phyloP scores from a whole-genome alignment of 2,888 invertebrate genomes.

The Plebejus anna region DNA sequence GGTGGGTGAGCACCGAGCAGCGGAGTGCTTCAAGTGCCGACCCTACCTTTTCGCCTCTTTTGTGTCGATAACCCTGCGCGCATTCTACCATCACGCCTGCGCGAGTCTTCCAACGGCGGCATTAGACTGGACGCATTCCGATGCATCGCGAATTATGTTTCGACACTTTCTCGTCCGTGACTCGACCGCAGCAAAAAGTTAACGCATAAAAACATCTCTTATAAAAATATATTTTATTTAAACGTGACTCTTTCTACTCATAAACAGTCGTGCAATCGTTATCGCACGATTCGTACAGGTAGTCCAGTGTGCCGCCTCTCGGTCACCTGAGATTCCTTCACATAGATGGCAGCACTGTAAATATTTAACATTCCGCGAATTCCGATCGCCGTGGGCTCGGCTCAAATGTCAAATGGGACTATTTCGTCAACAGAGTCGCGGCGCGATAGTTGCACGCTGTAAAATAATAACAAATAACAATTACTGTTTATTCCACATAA shows the following conservation, averaged over 20 bases:
- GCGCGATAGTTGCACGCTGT: constrained; percentile 78
- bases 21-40: constrained; percentile 44
- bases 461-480: constrained; percentile 74
- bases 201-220: constrained; percentile 13
- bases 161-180: constrained; percentile 47
- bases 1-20: constrained; percentile 46
- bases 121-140: constrained; percentile 67
- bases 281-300: constrained; percentile 35
- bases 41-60: constrained; percentile 61
- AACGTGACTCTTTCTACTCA: neutral
- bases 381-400: constrained; percentile 84
- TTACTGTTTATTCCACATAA: constrained; percentile 60
- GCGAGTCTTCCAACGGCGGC: constrained; percentile 61
- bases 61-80: constrained; percentile 76
- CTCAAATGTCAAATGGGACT: constrained; percentile 85
- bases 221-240: constrained; percentile 14
- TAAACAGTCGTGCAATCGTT: constrained; percentile 29
- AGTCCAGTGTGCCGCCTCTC: constrained; percentile 66
- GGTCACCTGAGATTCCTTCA: constrained; percentile 66
- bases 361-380: constrained; percentile 84
- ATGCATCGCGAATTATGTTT: constrained; percentile 55
- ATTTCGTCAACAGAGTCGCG: constrained; percentile 80
- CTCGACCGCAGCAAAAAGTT: constrained; percentile 3
- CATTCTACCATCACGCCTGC: constrained; percentile 71
- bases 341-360: constrained; percentile 82